Evolutionary conservation across 2,797 vertebrate genomes (phyloP), one percentile per base, ranked within the genome.

Genomic region (Rachycentron canadum): DNA sequence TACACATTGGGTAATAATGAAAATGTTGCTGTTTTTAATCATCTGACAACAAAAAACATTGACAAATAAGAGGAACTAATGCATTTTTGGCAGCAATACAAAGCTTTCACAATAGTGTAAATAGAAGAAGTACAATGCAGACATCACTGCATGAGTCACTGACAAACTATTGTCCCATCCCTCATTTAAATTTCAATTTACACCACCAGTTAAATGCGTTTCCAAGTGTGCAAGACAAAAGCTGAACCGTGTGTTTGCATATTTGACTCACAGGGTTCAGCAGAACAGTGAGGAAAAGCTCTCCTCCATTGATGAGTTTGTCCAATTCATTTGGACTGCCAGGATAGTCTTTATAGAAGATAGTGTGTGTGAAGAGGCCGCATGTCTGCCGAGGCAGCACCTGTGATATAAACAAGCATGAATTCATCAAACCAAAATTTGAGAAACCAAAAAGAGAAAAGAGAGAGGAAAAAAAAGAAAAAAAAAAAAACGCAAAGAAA

Each of bases 281-380:
- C 17, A 99, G 96, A 75, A 99, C 97, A 0, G 98, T 99, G 77
- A 98, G 96, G 93, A 99, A 99, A 74, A 99, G 97, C 80, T 99
- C 98, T 45, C 98, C 98, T n/a, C 98, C 98, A 0, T 98, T 97
- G 89, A 99, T 99, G 90, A 99, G 97, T 90, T 98, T 98, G 93
- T 99, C 97, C 90, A 99, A 95, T 83, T 99, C 98, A 14, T 94
- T 96, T 1, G 98, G 97, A 56, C 98, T 97, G n/a, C 97, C 97
- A 0, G 98, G 98, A 84, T 99, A 99, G 73, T 99, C 98, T 0
- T 96, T 99, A 82, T 99, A 98, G 96, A 99, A 99, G 92, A 99
- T 99, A 50, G 98, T 99, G 93, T 99, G 98, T 0, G 98, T 99
- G 93, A 99, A 99, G 60, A 99, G 96, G 73, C 97, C 98, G 0